A percentile compares a stretch with the other conserved stretches of the same genome.
These are phyloP conservation scores for Eidolon helvum DNA, from an alignment of 2,113 vertebrate genomes.

Conservation along the genomic window DNA sequence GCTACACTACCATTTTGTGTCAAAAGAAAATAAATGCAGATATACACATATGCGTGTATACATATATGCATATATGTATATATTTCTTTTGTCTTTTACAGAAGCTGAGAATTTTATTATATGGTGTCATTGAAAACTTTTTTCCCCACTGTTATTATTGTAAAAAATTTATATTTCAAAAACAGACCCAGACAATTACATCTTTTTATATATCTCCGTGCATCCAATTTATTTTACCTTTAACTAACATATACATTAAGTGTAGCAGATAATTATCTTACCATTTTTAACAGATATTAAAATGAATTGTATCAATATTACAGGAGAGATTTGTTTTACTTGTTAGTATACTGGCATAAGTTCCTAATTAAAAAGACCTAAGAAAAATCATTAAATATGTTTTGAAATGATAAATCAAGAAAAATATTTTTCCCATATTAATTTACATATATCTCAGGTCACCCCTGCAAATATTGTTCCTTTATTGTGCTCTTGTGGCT, in stretches of 20 bases:
- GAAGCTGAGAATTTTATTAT: background rate
- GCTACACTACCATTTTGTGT: background rate
- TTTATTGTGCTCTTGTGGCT: background rate
- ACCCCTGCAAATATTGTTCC: background rate
- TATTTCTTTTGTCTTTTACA: background rate
- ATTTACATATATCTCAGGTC: background rate
- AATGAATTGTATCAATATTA: conserved; percentile 3
- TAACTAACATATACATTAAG: background rate
- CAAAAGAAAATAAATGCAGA: background rate
- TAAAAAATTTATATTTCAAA: background rate
- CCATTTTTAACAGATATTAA: background rate
- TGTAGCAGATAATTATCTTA: background rate
- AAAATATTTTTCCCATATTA: background rate
- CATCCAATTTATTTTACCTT: background rate
- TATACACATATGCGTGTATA: background rate
- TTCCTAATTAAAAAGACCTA: background rate
- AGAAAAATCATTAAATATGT: background rate
- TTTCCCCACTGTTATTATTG: background rate
- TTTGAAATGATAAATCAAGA: background rate
- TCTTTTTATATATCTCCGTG: background rate
- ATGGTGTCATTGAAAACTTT: background rate
- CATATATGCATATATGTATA: too few species aligned
- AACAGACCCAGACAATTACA: background rate
- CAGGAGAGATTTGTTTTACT: background rate
- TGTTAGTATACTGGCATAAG: background rate